Evolutionary conservation across 2,113 vertebrate genomes (phyloP), one percentile per base, ranked within the genome.

Genomic region (Patagioenas fasciata): DNA sequence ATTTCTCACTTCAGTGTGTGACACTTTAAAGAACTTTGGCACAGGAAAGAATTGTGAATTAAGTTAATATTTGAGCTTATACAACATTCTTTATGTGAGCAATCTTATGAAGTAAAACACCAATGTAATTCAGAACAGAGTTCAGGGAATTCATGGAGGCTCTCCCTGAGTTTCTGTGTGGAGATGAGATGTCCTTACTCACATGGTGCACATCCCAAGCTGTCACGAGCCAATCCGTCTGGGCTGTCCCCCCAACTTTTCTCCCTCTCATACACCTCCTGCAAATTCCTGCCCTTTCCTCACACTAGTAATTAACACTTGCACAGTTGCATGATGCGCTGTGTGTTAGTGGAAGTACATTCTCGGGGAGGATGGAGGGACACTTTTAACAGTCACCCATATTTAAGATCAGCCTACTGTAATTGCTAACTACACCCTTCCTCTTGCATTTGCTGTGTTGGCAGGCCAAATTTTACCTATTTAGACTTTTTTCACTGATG

Each of bases 61-160:
- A 74, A 77, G 10, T 48, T 42, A 77, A 40, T 64, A 60, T 50
- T 50, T 67, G 11, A 61, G 61, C 56, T 48, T 58, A 48, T 48
- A 71, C 38, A 65, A 21, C 24, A 61, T 50, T 60, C 58, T 66
- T 54, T 67, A 31, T 21, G 34, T 38, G 13, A 23, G 24, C 14
- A 78, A 36, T 34, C 47, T 78, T 38, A 72, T 1, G 5, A 16
- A 57, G 29, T 28, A 82, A 79, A 74, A 19, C 3, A 57, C 7
- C 57, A 24, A 10, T 7, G n/a, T 18, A 78, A 40, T 12, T 58
- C 15, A 53, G 36, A 81, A 62, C 23, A 36, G 44, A 81, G 25
- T 32, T 75, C 54, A 64, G 42, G 50, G 26, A 72, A 66, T 61
- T 61, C 0, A 0, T 2, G 0, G 18, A 31, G 10, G 19, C 0